Conservation (phyloP, 1,140 invertebrate species). For the Euschistus heros region DNA sequence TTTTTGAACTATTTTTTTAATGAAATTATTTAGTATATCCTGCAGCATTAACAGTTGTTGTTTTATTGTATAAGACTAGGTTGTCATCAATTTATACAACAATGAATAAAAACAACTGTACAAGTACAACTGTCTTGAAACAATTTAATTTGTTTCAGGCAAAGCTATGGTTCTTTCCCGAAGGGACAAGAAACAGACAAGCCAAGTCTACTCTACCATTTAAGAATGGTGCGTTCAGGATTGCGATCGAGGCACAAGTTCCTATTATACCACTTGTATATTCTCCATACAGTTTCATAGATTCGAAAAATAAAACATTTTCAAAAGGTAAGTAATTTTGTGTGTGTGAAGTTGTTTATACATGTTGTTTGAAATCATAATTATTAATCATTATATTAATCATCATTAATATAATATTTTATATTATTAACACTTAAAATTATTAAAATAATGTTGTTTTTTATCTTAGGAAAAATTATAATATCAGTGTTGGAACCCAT, state of each 20-base stretch:
- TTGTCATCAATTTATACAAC: too few relatives aligned
- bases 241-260: constrained; percentile 57
- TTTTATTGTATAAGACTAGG: too few relatives aligned
- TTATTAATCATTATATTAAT: not conserved
- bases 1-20: too few relatives aligned
- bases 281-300: constrained; percentile 55
- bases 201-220: constrained; percentile 39
- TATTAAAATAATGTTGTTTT: not conserved
- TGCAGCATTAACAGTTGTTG: too few relatives aligned
- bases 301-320: constrained; percentile 35
- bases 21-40: too few relatives aligned
- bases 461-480: constrained; percentile 39
- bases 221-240: constrained; percentile 66
- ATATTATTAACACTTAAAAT: too few relatives aligned
- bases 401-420: too few relatives aligned
- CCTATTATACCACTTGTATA: constrained; percentile 61
- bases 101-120: too few relatives aligned
- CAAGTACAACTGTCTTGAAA: too few relatives aligned
- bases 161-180: constrained; percentile 54
- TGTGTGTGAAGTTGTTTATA: too few relatives aligned
- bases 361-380: too few relatives aligned
- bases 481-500: constrained; percentile 40
- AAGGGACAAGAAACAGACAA: constrained; percentile 44
- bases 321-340: not conserved
- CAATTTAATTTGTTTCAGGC: constrained; percentile 35